Evolutionary conservation across 1,140 invertebrate species (phyloP).

Genomic region (Pristionchus pacificus): DNA sequence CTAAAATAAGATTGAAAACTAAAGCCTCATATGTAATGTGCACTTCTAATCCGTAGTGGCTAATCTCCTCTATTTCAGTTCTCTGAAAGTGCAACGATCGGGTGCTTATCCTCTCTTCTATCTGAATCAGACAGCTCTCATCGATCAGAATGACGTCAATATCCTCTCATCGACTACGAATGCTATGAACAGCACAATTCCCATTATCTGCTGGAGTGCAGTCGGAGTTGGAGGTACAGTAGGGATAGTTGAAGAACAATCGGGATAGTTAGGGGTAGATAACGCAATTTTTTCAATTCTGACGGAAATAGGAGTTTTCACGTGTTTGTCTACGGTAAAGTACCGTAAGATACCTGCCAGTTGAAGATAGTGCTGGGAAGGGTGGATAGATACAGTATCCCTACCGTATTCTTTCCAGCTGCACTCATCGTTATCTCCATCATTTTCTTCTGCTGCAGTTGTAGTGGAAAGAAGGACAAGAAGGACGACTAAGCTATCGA

Average conservation of each 20-base stretch:
- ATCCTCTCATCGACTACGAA: neutral
- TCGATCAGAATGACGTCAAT: constrained; percentile 12
- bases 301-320: no score
- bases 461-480: constrained; percentile 6
- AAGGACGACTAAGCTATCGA: constrained; percentile 12
- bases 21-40: no score
- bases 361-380: no score
- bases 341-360: no score
- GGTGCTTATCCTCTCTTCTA: constrained; percentile 34
- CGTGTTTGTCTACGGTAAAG: no score
- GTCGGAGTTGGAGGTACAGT: constrained; percentile 27
- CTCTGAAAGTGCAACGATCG: constrained; percentile 23
- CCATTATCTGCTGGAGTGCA: constrained; percentile 23
- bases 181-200: neutral
- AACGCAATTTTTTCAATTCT: neutral
- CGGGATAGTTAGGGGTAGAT: no score
- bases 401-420: constrained; percentile 3
- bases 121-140: constrained; percentile 27
- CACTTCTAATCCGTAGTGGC: neutral
- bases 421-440: constrained; percentile 18
- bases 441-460: constrained; percentile 20
- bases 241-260: no score
- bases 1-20: no score
- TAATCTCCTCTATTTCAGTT: constrained; percentile 14
- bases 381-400: no score